Base-by-base conservation (phyloP, 2,797 vertebrate genomes). In the Erethizon dorsatum region DNA sequence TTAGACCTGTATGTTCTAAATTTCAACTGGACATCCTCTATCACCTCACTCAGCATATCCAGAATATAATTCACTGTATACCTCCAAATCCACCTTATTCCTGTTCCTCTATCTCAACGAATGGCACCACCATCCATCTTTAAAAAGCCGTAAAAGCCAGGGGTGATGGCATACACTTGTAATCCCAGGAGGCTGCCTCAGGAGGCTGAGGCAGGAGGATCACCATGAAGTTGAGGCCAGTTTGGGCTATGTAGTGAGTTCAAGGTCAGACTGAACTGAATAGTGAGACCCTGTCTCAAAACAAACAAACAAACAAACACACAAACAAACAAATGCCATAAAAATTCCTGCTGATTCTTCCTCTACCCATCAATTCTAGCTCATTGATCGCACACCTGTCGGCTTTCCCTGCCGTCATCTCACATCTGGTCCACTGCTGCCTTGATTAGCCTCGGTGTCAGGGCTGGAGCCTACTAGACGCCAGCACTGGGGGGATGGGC, bases 1-100 rank as follows among this genome's bases (percentile, higher is more conserved):
- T 77, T 77, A 88, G 82, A 88, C 8, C 41, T 54, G 78, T 33
- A 59, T 31, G 67, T 18, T 84, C 69, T 91, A 41, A 96, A 65
- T 65, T 80, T 91, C n/a, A 89, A 33, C 73, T 88, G 57, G 54
- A 83, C 67, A 93, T 95, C 54, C 71, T 54, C 57, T 31, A 90
- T 92, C 45, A 79, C 8, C 31, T 82, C n/a, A 84, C 22, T 92
- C 54, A 90, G 37, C 61, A 96, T 20, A 57, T 67, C 63, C 31
- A 67, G 15, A 67, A 67, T 67, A n/a, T 63, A 82, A 54, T 57
- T 96, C 37, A 84, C 31, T 20, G 0, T 75, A 47, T 37, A 26
- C 45, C 20, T 91, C 54, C 73, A 71, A 83, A 89, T 90, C 75
- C 14, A 80, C 54, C 83, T 73, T 78, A 73, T 20, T 80, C 63